Base-by-base conservation (phyloP, 1,140 invertebrate genomes). In the Bathynomus jamesi region DNA sequence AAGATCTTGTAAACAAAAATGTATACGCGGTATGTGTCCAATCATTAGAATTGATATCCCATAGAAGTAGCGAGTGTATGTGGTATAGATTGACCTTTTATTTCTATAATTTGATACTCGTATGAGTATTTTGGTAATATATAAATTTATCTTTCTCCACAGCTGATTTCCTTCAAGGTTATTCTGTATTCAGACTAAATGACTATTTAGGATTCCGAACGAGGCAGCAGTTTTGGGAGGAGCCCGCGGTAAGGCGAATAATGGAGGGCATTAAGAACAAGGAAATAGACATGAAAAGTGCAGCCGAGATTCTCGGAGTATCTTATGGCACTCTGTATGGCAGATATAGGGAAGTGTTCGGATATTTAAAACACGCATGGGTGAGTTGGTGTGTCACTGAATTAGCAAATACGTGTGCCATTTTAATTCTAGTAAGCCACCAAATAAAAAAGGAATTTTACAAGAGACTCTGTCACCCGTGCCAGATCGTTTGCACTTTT, bases 231-330 rank as follows among this genome's bases (percentile, higher is more conserved):
- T 95, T 94, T 82, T 95, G 93, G 92, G 92, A 94, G 80, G 92
- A 94, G 81, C 87, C 89, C 1, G 90, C 90, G 72, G 91, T 90
- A 62, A 87, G 89, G 81, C 85, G 89, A 65, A 88, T 94, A 46
- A 91, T 95, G 89, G 91, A 94, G 80, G 90, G 91, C 17, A 93
- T 78, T 17, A 74, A 73, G 78, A 90, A 91, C 76, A 94, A 93
- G 83, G 91, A 93, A 84, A 81, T 95, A 78, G 92, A 95, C 83
- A 95, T 95, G 92, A 95, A 95, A 83, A 90, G 91, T 72, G 92
- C 91, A n/a, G 91, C 91, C 5, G 90, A 93, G 81, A 86, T 94
- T 61, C 83, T 94, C 64, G 92, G 92, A 21, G 92, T 94, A 1
- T 93, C 91, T 11, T 94, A 94, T 82, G 91, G 92, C 11, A 94